These are phyloP conservation scores for Bellardia pandia DNA, from an alignment of 2,888 invertebrate genomes.

Conservation along the genomic window DNA sequence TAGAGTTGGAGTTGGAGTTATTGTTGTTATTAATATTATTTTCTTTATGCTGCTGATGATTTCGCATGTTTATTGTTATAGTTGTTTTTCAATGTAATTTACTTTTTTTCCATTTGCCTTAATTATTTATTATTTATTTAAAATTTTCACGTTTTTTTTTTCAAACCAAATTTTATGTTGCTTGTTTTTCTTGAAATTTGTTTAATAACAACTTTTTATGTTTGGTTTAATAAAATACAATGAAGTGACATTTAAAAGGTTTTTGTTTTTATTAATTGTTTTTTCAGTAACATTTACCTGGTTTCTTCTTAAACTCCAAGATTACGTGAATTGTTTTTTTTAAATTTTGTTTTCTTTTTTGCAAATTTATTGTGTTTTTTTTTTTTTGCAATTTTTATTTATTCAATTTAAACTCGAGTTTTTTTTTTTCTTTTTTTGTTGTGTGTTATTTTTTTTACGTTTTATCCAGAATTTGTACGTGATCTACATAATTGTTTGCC, in stretches of 20 bases:
- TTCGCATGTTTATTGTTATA: constrained; percentile 68
- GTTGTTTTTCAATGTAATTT: constrained; percentile 29
- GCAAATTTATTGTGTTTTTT: constrained; percentile 27
- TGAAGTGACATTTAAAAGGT: constrained; percentile 64
- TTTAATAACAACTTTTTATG: constrained; percentile 27
- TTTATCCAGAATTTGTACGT: constrained; percentile 51
- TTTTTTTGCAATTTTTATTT: constrained; percentile 44
- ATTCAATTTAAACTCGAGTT: constrained; percentile 76
- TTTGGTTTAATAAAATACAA: constrained; percentile 35
- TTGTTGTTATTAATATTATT: constrained; percentile 55
- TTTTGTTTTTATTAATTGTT: constrained; percentile 15
- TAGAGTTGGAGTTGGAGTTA: constrained; percentile 68
- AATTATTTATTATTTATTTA: constrained; percentile 55
- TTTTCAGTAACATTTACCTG: constrained; percentile 19
- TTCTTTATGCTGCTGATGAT: constrained; percentile 68
- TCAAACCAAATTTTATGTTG: neutral
- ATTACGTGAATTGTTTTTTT: constrained; percentile 55
- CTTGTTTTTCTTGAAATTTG: too few relatives aligned
- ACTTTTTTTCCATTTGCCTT: constrained; percentile 36
- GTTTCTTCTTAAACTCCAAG: constrained; percentile 8
- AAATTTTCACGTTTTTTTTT: constrained; percentile 61
- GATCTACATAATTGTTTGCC: constrained; percentile 54
- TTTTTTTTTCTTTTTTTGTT: constrained; percentile 66
- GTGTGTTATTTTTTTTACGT: constrained; percentile 13
- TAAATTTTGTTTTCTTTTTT: constrained; percentile 33